A percentile compares a stretch with the other conserved stretches of the same genome.
Evolutionary conservation across 2,888 invertebrate genomes (phyloP).

Genomic region (Panorpa germanica): DNA sequence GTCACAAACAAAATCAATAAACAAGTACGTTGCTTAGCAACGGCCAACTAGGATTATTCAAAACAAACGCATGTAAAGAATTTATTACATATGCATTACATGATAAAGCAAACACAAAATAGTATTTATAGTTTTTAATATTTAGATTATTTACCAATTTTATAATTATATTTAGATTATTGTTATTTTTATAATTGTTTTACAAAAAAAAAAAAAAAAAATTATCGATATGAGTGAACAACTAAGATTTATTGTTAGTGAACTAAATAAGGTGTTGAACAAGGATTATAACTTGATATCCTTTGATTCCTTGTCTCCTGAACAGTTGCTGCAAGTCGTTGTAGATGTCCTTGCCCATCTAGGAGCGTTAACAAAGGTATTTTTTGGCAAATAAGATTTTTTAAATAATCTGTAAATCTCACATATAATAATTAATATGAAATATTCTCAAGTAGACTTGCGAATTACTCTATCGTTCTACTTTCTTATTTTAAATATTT

Average conservation of each 20-base stretch:
- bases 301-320: constrained; percentile 60
- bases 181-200: too few species aligned
- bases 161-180: too few species aligned
- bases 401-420: neutral
- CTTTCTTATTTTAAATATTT: constrained; percentile 6
- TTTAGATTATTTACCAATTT: too few species aligned
- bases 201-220: too few species aligned
- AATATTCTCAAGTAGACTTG: neutral
- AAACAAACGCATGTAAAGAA: too few species aligned
- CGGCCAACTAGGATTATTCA: too few species aligned
- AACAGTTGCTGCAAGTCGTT: constrained; percentile 57
- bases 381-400: constrained; percentile 1
- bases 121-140: too few species aligned
- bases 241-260: constrained; percentile 48
- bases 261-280: constrained; percentile 50
- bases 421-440: neutral
- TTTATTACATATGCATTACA: too few species aligned
- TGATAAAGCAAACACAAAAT: too few species aligned
- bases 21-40: too few species aligned
- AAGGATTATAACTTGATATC: constrained; percentile 66
- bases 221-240: constrained; percentile 54
- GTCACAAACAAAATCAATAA: too few species aligned
- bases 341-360: constrained; percentile 57
- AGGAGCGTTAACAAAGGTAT: constrained; percentile 43
- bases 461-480: neutral